Conservation (phyloP, 2,888 invertebrate genomes). For the Xanthia icteritia region DNA sequence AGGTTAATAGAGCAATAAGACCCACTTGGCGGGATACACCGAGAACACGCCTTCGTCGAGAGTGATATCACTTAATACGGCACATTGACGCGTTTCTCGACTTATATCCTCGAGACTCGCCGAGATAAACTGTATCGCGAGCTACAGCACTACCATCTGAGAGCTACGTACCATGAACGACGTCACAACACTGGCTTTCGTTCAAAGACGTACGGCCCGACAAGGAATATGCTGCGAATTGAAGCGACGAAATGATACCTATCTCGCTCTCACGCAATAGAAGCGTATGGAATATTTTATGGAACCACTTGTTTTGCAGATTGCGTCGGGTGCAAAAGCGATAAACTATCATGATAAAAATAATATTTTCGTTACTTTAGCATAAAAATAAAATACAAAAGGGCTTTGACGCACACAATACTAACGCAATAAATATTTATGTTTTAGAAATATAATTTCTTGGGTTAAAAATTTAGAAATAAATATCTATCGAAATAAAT, state of each 20-base stretch:
- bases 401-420: constrained; percentile 42
- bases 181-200: constrained; percentile 82
- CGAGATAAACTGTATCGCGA: constrained; percentile 85
- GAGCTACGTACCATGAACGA: constrained; percentile 91
- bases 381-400: constrained; percentile 44
- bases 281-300: constrained; percentile 89
- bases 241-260: constrained; percentile 77
- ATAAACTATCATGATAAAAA: constrained; percentile 75
- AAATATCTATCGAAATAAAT: not conserved
- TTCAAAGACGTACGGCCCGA: constrained; percentile 85
- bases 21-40: constrained; percentile 73
- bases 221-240: constrained; percentile 78
- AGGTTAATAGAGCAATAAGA: constrained; percentile 77
- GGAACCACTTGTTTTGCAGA: constrained; percentile 88
- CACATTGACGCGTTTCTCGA: constrained; percentile 83
- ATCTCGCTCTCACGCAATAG: constrained; percentile 87
- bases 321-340: constrained; percentile 86
- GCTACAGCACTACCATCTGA: constrained; percentile 88
- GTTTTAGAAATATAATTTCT: not conserved
- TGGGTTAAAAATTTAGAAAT: not conserved
- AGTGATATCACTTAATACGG: constrained; percentile 86
- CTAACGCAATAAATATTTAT: constrained; percentile 24
- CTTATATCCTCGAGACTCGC: constrained; percentile 85
- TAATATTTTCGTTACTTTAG: constrained; percentile 66
- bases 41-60: constrained; percentile 85